These are phyloP conservation scores for Leptodactylus fallax DNA, from an alignment of 2,797 vertebrate species.

Conservation along the genomic window DNA sequence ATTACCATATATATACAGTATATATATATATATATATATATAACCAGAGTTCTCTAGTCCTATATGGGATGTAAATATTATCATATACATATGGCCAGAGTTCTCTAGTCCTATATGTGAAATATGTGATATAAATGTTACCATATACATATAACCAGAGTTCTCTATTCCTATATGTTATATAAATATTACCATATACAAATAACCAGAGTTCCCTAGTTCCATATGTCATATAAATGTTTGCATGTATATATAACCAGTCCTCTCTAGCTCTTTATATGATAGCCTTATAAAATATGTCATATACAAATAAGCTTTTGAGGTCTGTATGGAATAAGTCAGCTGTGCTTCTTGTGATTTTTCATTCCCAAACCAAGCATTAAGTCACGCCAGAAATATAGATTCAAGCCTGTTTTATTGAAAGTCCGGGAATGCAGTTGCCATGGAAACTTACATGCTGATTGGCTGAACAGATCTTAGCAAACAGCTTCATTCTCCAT, in stretches of 20 bases:
- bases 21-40: no score
- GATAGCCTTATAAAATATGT: background rate
- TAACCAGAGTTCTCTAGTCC: no score
- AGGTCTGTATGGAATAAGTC: background rate
- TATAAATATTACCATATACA: background rate
- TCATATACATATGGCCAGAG: no score
- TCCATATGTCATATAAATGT: background rate
- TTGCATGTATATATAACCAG: background rate
- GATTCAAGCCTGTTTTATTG: slow-evolving; percentile 17
- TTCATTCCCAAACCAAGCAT: background rate
- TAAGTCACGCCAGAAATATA: slow-evolving; percentile 7
- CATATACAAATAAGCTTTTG: background rate
- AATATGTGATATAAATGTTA: background rate
- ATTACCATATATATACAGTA: no score
- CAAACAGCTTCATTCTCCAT: background rate
- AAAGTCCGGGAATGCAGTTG: slow-evolving; percentile 19
- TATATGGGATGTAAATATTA: no score
- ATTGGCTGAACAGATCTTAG: slow-evolving; percentile 13
- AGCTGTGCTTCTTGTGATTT: background rate
- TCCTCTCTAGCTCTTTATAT: background rate
- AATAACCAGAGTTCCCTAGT: background rate
- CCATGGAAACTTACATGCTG: slow-evolving; percentile 15
- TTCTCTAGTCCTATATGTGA: no score
- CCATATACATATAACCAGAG: background rate
- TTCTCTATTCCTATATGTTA: no score